phyloP scores from a whole-genome alignment of 2,888 invertebrate species.

The Diplazon laetatorius region DNA sequence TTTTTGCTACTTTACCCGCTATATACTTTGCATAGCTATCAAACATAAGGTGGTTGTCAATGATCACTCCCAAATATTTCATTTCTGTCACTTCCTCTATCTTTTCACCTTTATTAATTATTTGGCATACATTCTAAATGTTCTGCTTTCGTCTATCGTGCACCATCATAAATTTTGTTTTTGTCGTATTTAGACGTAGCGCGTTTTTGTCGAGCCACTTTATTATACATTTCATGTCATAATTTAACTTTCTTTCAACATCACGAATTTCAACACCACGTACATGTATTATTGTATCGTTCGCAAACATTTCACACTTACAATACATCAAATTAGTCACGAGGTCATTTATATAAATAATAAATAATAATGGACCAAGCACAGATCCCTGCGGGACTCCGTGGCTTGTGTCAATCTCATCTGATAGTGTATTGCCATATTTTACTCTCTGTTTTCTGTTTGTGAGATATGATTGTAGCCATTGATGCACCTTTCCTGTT shows the following conservation, averaged over 20 bases:
- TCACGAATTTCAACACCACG: background rate
- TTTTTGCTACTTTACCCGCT: background rate
- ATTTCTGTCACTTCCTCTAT: background rate
- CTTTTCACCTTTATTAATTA: background rate
- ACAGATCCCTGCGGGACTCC: constrained; percentile 1
- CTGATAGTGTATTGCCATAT: background rate
- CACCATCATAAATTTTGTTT: background rate
- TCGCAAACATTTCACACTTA: background rate
- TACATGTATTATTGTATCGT: background rate
- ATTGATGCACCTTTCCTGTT: constrained; percentile 9
- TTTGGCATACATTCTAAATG: background rate
- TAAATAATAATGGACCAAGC: background rate
- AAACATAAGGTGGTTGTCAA: constrained; percentile 9
- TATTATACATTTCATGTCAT: background rate
- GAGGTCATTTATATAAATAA: background rate
- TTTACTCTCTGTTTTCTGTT: constrained; percentile 16
- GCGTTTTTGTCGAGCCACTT: background rate
- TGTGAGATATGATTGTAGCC: constrained; percentile 9
- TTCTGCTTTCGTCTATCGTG: background rate
- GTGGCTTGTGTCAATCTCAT: too few species aligned
- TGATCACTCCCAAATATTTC: background rate
- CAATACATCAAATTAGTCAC: background rate
- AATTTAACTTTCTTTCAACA: background rate
- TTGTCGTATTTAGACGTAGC: background rate
- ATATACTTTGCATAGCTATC: background rate